These are phyloP conservation scores for Triops cancriformis DNA, from an alignment of 1,140 invertebrate species.

Conservation along the genomic window DNA sequence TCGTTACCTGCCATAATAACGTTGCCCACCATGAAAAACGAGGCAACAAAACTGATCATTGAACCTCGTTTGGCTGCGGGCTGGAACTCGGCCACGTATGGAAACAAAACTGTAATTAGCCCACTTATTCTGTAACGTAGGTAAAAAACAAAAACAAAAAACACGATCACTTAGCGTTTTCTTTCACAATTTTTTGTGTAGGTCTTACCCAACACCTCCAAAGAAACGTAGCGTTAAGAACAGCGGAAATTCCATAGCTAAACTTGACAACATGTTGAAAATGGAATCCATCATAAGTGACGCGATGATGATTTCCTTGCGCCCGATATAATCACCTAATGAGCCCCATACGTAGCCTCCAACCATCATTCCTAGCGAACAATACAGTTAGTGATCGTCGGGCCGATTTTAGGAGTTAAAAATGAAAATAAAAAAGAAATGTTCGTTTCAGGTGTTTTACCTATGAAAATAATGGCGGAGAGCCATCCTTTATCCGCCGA, in stretches of 20 bases:
- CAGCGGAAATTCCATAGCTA: neutral
- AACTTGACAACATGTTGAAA: neutral
- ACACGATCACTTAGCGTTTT: neutral
- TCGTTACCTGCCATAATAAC: neutral
- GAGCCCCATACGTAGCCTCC: neutral
- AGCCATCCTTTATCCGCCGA: conserved; percentile 82
- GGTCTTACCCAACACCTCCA: neutral
- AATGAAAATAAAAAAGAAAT: neutral
- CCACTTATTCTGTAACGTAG: neutral
- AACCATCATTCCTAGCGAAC: neutral
- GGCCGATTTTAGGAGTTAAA: neutral
- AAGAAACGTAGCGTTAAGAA: neutral
- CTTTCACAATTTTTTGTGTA: neutral
- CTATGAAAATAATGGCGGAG: conserved; percentile 46
- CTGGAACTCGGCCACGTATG: neutral
- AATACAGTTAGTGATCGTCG: neutral
- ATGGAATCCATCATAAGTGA: neutral
- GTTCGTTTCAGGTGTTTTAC: neutral
- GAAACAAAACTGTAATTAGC: neutral
- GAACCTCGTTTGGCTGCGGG: neutral
- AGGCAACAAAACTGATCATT: neutral
- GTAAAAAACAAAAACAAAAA: neutral
- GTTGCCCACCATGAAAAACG: neutral
- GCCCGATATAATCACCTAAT: neutral
- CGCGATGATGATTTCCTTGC: neutral